Base-by-base conservation (phyloP, 37 sponge, comb jelly and placozoan genomes). In the Trichoplax adhaerens region DNA sequence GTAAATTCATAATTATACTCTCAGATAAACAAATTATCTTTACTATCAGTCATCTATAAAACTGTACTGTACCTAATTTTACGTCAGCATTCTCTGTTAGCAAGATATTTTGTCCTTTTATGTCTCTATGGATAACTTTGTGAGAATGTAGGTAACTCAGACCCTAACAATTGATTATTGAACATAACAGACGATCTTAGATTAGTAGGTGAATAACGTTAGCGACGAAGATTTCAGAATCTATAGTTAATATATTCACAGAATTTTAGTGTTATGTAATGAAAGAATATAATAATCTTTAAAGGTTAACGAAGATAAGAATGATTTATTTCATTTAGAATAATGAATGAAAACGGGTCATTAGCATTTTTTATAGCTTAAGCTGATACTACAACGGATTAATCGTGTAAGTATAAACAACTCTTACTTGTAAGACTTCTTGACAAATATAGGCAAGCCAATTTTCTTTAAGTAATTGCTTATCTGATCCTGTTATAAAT, bases 1-100 rank as follows among this genome's bases (percentile, higher is more conserved):
- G 10, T 12, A 60, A 60, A 12, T 60, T 60, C 12, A 12, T 12
- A 12, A 12, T 60, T 12, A 10, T 12, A 60, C 62, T 60, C 62
- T 12, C 10, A 12, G 62, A 60, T 60, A 10, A 12, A 10, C 62
- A 12, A 12, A 12, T 12, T 8, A 12, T 60, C 29, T 29, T 29
- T 29, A 29, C 29, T 29, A 29, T 29, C 29, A 29, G 12, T 12
- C 62, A 12, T 60, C 62, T 8, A 12, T 12, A n/a, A 12, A 12
- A 12, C 12, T 60, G 12, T 12, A 60, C 62, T 60, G 62, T 68
- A 88, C 90, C 93, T 12, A 95, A 71, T 65, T 95, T 95, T 62
- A 95, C 83, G 68, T 95, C 93, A n/a, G 93, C 97, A 76, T 95
- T 91, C 67, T 95, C 97, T 46, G 93, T 91, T 12, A 95, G 77